phyloP scores from a whole-genome alignment of 2,113 vertebrate species.

The Nothoprocta perdicaria region DNA sequence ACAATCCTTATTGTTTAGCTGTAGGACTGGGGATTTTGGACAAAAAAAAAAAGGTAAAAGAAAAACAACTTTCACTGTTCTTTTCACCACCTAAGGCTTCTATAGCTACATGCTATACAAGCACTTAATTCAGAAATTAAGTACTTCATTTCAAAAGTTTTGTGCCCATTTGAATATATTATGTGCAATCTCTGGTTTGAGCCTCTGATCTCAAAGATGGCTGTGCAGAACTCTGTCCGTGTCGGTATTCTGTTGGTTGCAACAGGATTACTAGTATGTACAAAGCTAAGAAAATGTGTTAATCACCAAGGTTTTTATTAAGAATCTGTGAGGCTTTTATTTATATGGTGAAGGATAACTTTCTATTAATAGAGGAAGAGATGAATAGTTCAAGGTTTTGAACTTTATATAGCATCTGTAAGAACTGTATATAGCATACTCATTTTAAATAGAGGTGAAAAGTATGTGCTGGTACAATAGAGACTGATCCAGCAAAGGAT shows the following conservation, averaged over 20 bases:
- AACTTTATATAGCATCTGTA: neutral
- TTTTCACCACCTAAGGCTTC: neutral
- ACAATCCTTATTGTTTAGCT: neutral
- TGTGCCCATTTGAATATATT: neutral
- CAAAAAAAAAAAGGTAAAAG: neutral
- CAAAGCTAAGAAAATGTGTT: neutral
- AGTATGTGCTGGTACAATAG: constrained; percentile 5
- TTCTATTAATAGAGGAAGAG: neutral
- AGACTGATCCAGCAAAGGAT: neutral
- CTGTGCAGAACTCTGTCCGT: neutral
- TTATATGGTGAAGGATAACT: neutral
- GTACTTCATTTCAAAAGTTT: neutral
- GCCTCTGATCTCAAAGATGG: neutral
- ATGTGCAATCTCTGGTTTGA: neutral
- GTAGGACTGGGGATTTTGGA: neutral
- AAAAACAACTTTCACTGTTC: neutral
- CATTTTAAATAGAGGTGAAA: neutral
- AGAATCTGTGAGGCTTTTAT: neutral
- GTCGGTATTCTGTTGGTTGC: neutral
- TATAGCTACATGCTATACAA: neutral
- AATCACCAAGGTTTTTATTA: neutral
- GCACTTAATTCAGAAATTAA: neutral
- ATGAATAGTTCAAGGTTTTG: neutral
- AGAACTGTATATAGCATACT: neutral
- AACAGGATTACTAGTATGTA: neutral